These are phyloP conservation scores for Lasius fuliginosus DNA, from an alignment of 2,888 invertebrate species.

Conservation along the genomic window DNA sequence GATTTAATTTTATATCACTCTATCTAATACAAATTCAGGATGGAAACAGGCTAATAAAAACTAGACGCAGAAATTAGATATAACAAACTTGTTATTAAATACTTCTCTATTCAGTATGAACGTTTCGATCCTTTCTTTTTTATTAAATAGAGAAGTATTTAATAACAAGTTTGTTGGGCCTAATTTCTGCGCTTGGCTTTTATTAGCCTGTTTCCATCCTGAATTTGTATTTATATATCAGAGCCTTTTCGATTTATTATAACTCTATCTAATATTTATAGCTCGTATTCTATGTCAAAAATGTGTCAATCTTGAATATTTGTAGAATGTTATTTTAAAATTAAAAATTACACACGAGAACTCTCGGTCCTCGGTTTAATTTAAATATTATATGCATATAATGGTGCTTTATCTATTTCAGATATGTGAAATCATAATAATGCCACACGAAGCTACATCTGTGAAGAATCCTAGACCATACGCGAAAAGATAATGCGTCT, in stretches of 20 bases:
- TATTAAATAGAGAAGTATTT: too few relatives aligned
- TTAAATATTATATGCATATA: neutral
- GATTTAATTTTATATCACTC: neutral
- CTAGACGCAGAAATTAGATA: too few relatives aligned
- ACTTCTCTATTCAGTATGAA: too few relatives aligned
- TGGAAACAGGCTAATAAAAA: too few relatives aligned
- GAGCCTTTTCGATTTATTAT: too few relatives aligned
- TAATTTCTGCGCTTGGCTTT: too few relatives aligned
- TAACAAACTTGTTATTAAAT: too few relatives aligned
- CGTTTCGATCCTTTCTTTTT: too few relatives aligned
- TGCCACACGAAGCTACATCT: slow-evolving; percentile 7
- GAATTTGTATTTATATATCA: too few relatives aligned
- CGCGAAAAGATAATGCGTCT: neutral
- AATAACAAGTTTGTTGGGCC: too few relatives aligned
- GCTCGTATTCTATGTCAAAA: neutral
- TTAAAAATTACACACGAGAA: neutral
- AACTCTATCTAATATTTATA: neutral
- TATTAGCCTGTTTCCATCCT: too few relatives aligned
- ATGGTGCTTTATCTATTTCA: slow-evolving; percentile 45
- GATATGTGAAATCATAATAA: slow-evolving; percentile 65
- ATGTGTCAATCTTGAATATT: neutral
- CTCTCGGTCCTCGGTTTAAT: neutral
- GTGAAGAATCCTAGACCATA: neutral
- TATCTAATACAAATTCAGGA: neutral
- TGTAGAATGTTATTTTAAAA: neutral